These are phyloP conservation scores for Nycticorax nycticorax DNA, from an alignment of 2,113 vertebrate genomes.

Conservation along the genomic window DNA sequence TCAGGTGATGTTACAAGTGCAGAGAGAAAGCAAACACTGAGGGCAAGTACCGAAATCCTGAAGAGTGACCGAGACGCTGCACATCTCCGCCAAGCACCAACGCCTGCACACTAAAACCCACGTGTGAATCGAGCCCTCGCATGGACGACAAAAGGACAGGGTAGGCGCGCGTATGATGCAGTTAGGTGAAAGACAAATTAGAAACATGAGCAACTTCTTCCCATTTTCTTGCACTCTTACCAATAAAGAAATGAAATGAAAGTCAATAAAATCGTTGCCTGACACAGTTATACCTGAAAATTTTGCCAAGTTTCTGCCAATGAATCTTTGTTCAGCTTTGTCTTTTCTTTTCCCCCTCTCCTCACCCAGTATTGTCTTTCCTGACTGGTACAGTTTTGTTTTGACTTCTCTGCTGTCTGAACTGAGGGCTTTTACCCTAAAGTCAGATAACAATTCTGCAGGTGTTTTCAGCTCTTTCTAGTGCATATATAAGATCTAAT, in stretches of 20 bases:
- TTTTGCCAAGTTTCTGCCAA: background rate
- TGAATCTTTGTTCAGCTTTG: background rate
- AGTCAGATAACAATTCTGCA: background rate
- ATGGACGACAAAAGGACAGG: fast-evolving
- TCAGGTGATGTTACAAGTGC: background rate
- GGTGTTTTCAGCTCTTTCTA: background rate
- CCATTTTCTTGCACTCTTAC: background rate
- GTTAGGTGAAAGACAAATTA: fast-evolving
- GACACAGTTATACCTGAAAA: fast-evolving
- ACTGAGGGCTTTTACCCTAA: background rate
- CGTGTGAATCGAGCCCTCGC: fast-evolving
- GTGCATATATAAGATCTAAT: background rate
- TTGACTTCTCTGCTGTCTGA: background rate
- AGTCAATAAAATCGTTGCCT: background rate
- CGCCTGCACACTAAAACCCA: fast-evolving
- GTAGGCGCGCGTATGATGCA: background rate
- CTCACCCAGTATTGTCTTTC: background rate
- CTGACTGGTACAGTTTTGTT: background rate
- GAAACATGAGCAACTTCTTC: fast-evolving
- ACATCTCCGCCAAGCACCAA: background rate
- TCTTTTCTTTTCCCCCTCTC: background rate
- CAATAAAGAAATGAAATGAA: background rate
- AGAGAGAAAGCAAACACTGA: background rate
- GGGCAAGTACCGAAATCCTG: background rate
- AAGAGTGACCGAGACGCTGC: background rate